These are phyloP conservation scores for Corythornis vintsioides DNA, from an alignment of 2,113 vertebrate species.

Conservation along the genomic window DNA sequence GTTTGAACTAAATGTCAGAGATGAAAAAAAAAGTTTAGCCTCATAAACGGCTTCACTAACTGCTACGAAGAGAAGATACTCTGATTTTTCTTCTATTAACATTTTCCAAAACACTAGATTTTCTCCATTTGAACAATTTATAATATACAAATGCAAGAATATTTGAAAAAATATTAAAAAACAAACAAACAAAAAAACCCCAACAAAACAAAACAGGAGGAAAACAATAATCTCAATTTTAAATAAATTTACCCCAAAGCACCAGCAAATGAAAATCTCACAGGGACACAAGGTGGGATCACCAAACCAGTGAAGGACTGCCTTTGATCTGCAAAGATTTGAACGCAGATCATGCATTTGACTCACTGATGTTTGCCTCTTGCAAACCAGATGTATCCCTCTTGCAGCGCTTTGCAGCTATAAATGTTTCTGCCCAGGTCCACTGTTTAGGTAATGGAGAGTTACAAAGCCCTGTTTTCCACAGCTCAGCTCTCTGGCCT, in stretches of 20 bases:
- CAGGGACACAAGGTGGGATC: neutral
- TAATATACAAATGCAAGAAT: neutral
- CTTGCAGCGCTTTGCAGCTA: neutral
- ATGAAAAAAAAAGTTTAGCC: neutral
- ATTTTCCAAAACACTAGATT: neutral
- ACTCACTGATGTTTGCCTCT: neutral
- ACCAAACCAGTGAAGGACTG: neutral
- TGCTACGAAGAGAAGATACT: neutral
- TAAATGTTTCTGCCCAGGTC: neutral
- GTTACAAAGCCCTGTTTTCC: neutral
- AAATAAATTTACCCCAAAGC: neutral
- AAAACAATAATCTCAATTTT: neutral
- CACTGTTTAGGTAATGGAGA: neutral
- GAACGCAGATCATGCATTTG: neutral
- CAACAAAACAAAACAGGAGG: accelerated
- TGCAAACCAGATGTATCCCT: neutral
- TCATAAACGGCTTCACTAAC: neutral
- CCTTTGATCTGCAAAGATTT: neutral
- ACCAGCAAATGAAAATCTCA: neutral
- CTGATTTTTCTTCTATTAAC: neutral
- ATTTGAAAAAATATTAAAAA: neutral
- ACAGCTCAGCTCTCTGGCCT: neutral
- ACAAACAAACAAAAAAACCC: neutral
- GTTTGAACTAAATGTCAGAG: neutral
- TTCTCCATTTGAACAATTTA: neutral